phyloP scores from a whole-genome alignment of 2,113 vertebrate species.

The Urocitellus parryii region DNA sequence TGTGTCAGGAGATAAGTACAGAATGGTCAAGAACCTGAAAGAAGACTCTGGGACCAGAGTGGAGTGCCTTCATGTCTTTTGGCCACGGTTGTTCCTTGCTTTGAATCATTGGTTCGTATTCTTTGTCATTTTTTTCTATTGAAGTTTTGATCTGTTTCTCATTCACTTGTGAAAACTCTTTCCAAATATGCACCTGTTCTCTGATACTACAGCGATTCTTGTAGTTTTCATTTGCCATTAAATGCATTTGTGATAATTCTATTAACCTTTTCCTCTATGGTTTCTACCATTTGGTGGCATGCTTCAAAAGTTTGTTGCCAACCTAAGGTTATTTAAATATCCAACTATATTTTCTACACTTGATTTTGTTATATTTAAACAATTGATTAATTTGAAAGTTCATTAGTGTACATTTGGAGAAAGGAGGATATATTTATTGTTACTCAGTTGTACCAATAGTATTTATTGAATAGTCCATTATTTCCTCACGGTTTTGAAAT shows the following conservation, averaged over 20 bases:
- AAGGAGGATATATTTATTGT: not conserved
- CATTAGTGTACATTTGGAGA: not conserved
- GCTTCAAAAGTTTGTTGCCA: not conserved
- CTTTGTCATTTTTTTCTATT: not conserved
- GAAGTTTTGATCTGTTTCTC: not conserved
- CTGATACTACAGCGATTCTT: not conserved
- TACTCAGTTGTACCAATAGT: not conserved
- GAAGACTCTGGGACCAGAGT: not conserved
- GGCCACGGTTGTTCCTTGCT: not conserved
- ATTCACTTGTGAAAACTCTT: not conserved
- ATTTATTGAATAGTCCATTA: not conserved
- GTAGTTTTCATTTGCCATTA: not conserved
- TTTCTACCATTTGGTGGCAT: not conserved
- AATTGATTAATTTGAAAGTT: not conserved
- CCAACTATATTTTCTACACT: not conserved
- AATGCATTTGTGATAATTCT: not conserved
- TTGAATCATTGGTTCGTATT: not conserved
- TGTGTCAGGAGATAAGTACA: not conserved
- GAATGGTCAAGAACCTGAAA: not conserved
- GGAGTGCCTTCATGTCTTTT: not conserved
- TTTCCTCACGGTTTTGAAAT: conserved; percentile 13
- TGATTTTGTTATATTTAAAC: not conserved
- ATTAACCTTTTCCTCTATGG: fast-evolving
- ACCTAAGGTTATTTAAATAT: not conserved
- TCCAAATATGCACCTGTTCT: not conserved